Base-by-base conservation (phyloP, 2,113 vertebrate genomes). In the Pungitius pungitius region DNA sequence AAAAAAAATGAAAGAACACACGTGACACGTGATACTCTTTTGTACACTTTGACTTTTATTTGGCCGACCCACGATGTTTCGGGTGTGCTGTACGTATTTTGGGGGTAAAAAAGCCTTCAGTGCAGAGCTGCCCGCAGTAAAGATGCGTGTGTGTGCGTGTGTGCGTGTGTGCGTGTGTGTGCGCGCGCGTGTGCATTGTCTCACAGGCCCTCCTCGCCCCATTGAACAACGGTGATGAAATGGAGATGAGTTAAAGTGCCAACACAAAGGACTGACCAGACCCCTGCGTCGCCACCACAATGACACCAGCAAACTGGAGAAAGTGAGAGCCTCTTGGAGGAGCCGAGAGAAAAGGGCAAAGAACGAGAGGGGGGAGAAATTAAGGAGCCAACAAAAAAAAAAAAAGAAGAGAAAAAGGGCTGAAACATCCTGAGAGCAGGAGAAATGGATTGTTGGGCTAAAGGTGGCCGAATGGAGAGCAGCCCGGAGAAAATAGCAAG, bases 191-290 rank as follows among this genome's bases (percentile, higher is more conserved):
- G 57, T 24, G 18, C 24, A 69, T 85, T 84, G 81, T 84, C 82
- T 82, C 86, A 69, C 22, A 0, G 22, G 17, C 70, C 80, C 73
- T 65, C 75, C 78, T 84, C 58, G 57, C 64, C 71, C 61, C 78
- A 84, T 82, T 91, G 82, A 89, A 81, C 78, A 81, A 76, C 78
- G 82, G 77, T 84, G 87, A 89, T 85, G 86, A 85, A 90, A 88
- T 90, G 83, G 81, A 91, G 88, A 88, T 89, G 88, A 91, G 89
- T 88, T 90, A 87, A 90, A 90, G 83, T 87, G 84, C 65, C 24
- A 45, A 70, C 77, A 90, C 89, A 90, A 91, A 92, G n/a, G 90
- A 69, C 71, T 52, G 74, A 88, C 55, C 82, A 86, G 88, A 89
- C 89, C 91, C 92, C 91, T 84, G 80, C 82, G 52, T 73, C 27